Evolutionary conservation across 2,113 vertebrate species (phyloP), one percentile per base, ranked within the genome.

Genomic region (Otolemur garnettii): DNA sequence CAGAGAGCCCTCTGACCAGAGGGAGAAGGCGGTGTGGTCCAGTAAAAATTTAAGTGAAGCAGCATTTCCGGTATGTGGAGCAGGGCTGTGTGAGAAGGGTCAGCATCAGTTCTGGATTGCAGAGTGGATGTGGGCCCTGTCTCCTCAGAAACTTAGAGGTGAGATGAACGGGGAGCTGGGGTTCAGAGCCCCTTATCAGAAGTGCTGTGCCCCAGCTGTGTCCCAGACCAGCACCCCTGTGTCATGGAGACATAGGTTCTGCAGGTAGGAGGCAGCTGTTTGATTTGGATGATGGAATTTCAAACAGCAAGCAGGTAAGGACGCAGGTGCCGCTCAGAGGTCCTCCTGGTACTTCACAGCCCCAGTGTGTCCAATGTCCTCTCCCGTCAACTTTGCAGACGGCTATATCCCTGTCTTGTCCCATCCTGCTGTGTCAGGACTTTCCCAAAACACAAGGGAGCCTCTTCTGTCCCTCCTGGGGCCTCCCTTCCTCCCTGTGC

Each of bases 351-450:
- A 2, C 45, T 21, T 19, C 19, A 9, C 22, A 10, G 79, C 84
- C 4, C 12, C 17, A 1, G 12, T 1, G 0, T 1, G 4, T 17
- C 91, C 38, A 30, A 1, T 1, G 1, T 7, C 4, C 4, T 53
- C 75, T 66, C 72, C 91, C 18, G 0, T 42, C 5, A 8, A 0
- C 42, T 62, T 24, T 21, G 42, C 71, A 8, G 18, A n/a, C 18
- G 24, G 53, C 35, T 38, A 24, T 19, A 2, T 35, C 15, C 0
- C 1, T 11, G 7, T 13, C 50, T 17, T 53, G 10, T 17, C 82
- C 45, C 68, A 4, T 64, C 85, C 60, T 0, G 77, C 10, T 12
- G 1, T 10, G 15, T 19, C 77, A 2, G 80, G 81, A 15, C n/a
- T 55, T 35, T 19, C 69, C n/a, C 77, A 17, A 26, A 71, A 4